Evolutionary conservation across 2,888 invertebrate genomes (phyloP).

Genomic region (Acanthosepion pharaonis): DNA sequence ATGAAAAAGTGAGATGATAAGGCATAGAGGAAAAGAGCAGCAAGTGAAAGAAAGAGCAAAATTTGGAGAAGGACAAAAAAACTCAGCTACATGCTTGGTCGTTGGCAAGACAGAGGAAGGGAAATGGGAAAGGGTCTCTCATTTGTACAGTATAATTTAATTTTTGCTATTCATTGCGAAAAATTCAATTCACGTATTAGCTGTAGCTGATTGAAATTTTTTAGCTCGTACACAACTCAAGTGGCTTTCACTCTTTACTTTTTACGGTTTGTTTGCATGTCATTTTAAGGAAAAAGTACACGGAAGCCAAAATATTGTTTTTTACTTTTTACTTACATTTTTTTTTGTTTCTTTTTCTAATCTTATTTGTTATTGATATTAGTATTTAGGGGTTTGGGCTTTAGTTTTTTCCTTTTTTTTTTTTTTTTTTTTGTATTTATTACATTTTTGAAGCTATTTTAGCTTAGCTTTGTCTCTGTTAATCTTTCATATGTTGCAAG

Average conservation of each 20-base stretch:
- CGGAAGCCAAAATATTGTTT: background rate
- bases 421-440: background rate
- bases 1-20: too few species aligned
- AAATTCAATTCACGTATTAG: slow-evolving; percentile 1
- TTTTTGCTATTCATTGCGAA: slow-evolving; percentile 2
- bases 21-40: too few species aligned
- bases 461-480: background rate
- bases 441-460: background rate
- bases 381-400: background rate
- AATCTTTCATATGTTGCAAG: background rate
- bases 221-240: background rate
- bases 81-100: too few species aligned
- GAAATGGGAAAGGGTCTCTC: background rate
- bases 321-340: too few species aligned
- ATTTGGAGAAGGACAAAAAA: too few species aligned
- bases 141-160: slow-evolving; percentile 1
- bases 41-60: too few species aligned
- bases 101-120: too few species aligned
- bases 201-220: background rate
- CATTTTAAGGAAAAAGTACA: background rate
- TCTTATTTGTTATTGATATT: background rate
- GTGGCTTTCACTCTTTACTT: background rate
- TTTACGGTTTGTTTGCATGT: background rate
- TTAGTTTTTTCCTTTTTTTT: background rate
- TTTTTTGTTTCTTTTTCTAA: background rate